Base-by-base conservation (phyloP, 2,888 invertebrate species). In the Chorisops tibialis region DNA sequence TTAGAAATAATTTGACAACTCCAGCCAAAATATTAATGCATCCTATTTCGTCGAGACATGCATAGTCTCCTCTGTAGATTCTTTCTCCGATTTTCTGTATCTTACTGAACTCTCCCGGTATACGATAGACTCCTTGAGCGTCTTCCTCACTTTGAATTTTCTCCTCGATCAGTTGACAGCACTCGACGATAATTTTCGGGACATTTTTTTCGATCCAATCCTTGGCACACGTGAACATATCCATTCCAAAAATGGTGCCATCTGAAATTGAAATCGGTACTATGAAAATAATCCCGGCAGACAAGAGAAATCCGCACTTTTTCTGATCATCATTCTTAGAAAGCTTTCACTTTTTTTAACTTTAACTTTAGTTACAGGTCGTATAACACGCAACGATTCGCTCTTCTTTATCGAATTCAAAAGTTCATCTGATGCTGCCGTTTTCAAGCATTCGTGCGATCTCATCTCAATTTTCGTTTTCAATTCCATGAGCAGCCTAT, bases 341-440 rank as follows among this genome's bases (percentile, higher is more conserved):
- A 56, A 56, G 43, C 45, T 56, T 16, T 56, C 56, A 56, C 56
- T 56, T 43, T 56, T 56, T 43, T 56, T 56, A 4, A 56, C 30
- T 43, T 43, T 43, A 14, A 12, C 11, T 5, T 9, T 16, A 12
- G 56, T 9, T 5, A 30, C 30, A 5, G 30, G 30, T 1, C 30
- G 30, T 30, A 30, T 30, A 7, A 30, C 30, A 9, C 30, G 30
- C 2, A 30, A 30, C 7, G 30, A 30, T 30, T 30, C 30, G 30
- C 30, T 7, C 30, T 30, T 30, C 9, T 30, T 30, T 7, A 30
- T 30, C 30, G 30, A 9, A n/a, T n/a, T n/a, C 5, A 30, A 9
- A 9, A 30, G 7, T 7, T 7, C 9, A 2, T 30, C 30, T 5
- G 5, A 5, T 5, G 1, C 7, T 30, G 9, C 5, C 30, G 30